A percentile compares a stretch with the other conserved stretches of the same genome.
Evolutionary conservation across 2,888 invertebrate species (phyloP).

Genomic region (Carpatolechia fugitivella): DNA sequence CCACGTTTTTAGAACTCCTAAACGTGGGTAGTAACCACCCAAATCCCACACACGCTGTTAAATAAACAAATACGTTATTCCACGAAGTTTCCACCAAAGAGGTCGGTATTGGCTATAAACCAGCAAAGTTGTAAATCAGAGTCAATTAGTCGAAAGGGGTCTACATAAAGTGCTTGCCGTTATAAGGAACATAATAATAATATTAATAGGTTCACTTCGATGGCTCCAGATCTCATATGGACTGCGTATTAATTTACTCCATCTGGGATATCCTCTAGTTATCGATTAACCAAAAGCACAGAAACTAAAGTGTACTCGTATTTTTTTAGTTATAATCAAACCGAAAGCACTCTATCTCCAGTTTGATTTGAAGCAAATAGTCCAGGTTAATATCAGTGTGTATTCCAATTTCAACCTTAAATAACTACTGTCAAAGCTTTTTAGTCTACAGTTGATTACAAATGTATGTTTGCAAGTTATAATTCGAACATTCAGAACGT

Average conservation of each 20-base stretch:
- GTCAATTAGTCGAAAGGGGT: constrained; percentile 53
- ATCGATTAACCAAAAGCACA: no score
- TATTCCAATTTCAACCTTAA: constrained; percentile 19
- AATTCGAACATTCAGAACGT: constrained; percentile 53
- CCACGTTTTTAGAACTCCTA: no score
- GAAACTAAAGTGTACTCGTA: no score
- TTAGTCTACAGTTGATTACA: constrained; percentile 21
- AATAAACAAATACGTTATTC: constrained; percentile 37
- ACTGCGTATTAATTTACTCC: background rate
- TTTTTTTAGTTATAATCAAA: no score
- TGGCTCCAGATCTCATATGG: constrained; percentile 25
- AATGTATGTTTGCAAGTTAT: constrained; percentile 38
- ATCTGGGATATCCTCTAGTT: no score
- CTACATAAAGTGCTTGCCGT: constrained; percentile 36
- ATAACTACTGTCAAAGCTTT: constrained; percentile 8
- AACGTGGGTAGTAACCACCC: no score
- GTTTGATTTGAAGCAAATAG: background rate
- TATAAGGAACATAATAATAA: constrained; percentile 42
- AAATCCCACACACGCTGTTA: constrained; percentile 41
- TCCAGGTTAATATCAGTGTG: background rate
- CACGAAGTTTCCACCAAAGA: constrained; percentile 36
- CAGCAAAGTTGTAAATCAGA: constrained; percentile 62
- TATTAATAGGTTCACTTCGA: constrained; percentile 32
- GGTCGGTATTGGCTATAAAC: constrained; percentile 45
- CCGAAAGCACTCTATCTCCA: no score